These are phyloP conservation scores for Tragelaphus scriptus DNA, from an alignment of 2,113 vertebrate species.

Conservation along the genomic window DNA sequence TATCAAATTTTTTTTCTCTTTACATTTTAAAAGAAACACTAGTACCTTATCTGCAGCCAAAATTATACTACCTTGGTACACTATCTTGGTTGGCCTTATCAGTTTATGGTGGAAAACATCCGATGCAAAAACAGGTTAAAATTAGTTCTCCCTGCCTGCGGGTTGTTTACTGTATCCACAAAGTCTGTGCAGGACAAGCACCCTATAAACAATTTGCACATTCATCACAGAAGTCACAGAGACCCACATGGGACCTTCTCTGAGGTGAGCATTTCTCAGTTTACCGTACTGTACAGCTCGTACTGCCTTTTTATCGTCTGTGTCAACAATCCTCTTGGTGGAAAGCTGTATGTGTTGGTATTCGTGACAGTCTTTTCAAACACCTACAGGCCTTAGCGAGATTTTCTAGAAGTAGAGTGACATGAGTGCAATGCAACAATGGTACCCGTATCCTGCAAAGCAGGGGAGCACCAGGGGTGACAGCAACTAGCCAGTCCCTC, in stretches of 20 bases:
- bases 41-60: not conserved
- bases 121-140: not conserved
- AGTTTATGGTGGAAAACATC: not conserved
- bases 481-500: not conserved
- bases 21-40: not conserved
- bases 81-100: not conserved
- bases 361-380: not conserved
- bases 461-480: not conserved
- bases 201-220: not conserved
- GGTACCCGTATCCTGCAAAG: not conserved
- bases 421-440: not conserved
- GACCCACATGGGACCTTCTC: not conserved
- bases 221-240: not conserved
- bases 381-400: not conserved
- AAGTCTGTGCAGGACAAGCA: rapidly evolving
- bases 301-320: slow-evolving; percentile 67
- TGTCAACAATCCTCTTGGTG: slow-evolving; percentile 66
- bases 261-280: not conserved
- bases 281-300: slow-evolving; percentile 69
- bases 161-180: not conserved
- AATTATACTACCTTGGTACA: not conserved
- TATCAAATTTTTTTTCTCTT: not conserved
- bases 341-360: slow-evolving; percentile 48
- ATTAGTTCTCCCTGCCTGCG: not conserved
- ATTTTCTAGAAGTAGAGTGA: not conserved